Evolutionary conservation across 2,113 vertebrate species (phyloP).

Genomic region (Marcusenius ussheri): DNA sequence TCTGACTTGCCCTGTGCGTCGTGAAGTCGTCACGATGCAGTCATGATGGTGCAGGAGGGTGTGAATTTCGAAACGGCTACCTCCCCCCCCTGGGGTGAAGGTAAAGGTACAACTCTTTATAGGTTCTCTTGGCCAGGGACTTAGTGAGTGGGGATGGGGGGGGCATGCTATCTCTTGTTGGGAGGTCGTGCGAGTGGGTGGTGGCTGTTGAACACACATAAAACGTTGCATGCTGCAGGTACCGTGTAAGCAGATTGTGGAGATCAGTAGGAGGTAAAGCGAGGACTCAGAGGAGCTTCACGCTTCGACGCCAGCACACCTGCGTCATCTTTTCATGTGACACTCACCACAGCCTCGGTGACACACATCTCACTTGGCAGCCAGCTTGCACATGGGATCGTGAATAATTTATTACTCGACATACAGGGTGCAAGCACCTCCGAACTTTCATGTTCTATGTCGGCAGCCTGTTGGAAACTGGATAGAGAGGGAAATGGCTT

Average conservation of each 20-base stretch:
- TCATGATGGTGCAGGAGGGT: background rate
- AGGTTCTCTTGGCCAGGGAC: background rate
- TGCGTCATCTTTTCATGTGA: background rate
- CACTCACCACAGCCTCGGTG: background rate
- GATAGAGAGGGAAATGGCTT: conserved; percentile 4
- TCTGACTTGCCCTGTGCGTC: background rate
- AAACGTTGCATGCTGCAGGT: background rate
- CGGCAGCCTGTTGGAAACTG: background rate
- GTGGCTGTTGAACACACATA: background rate
- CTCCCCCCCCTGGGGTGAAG: background rate
- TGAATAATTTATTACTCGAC: background rate
- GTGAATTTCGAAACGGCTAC: background rate
- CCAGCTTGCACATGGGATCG: background rate
- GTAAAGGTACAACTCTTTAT: background rate
- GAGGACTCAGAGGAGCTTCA: background rate
- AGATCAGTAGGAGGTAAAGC: background rate
- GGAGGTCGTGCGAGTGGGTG: background rate
- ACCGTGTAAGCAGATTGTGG: background rate
- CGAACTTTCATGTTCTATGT: background rate
- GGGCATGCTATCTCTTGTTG: background rate
- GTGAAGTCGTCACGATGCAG: background rate
- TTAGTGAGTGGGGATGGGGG: background rate
- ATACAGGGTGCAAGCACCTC: background rate
- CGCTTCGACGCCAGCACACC: background rate
- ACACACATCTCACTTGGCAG: background rate